Base-by-base conservation (phyloP, 2,797 vertebrate species). In the Zalophus californianus region DNA sequence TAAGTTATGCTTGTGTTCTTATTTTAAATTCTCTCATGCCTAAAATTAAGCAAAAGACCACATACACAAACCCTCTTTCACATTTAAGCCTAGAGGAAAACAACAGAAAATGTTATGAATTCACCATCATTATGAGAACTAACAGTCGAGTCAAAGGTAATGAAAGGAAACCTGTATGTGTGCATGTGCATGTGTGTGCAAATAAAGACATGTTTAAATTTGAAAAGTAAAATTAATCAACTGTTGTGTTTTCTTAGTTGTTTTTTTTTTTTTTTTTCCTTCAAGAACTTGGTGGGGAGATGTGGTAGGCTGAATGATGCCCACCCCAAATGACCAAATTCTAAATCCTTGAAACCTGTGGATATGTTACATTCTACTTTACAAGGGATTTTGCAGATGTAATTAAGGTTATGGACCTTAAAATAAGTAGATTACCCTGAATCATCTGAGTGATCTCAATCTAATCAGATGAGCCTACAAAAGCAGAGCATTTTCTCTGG, bases 181-280 rank as follows among this genome's bases (percentile, higher is more conserved):
- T 32, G 29, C 56, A 72, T 66, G 44, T 66, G 21, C 27, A 2
- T 5, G 0, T 54, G 13, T 50, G 29, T 35, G 20, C 58, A 41
- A 16, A 41, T 56, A 56, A 11, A 75, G 29, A 52, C 23, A 70
- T 20, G 92, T 54, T 85, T 93, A 21, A 78, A 77, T 41, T 54
- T 75, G 10, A 75, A 84, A 80, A 88, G 18, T 54, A 75, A 93
- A 93, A 95, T 84, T 80, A 66, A n/a, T 79, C 13, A 73, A 58
- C 13, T 7, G 0, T 54, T 62, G 12, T 83, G 18, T 21, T 86
- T 78, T 68, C 13, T 48, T 23, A 32, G 21, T 3, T 18, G 58
- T 62, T 44, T 44, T 44, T 92, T n/a, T 44, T 44, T 44, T 92
- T n/a, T 9, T 35, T 83, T 23, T 3, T 11, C 35, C n/a, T 29